phyloP scores from a whole-genome alignment of 1,140 invertebrate genomes.

The Aphidius ervi region DNA sequence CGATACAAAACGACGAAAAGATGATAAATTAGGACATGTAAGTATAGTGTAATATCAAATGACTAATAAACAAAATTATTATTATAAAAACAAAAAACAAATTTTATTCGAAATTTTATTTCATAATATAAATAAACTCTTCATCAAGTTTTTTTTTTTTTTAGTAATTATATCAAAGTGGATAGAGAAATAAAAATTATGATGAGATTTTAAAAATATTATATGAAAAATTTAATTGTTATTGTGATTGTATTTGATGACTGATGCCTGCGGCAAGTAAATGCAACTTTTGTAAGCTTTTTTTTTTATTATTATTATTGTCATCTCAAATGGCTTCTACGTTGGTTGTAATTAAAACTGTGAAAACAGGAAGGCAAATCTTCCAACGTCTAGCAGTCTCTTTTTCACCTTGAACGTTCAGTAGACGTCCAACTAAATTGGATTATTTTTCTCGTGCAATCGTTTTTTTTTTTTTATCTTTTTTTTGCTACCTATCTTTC shows the following conservation, averaged over 20 bases:
- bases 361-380: conserved; percentile 38
- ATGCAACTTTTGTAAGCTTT: too few species aligned
- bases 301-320: neutral
- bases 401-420: conserved; percentile 12
- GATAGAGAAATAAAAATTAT: too few species aligned
- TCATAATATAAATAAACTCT: too few species aligned
- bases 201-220: too few species aligned
- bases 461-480: conserved; percentile 5
- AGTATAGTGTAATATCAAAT: conserved; percentile 28
- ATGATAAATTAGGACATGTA: conserved; percentile 51
- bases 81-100: too few species aligned
- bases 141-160: too few species aligned
- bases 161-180: too few species aligned
- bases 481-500: neutral
- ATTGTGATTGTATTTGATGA: too few species aligned
- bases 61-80: too few species aligned
- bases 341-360: conserved; percentile 44
- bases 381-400: conserved; percentile 6
- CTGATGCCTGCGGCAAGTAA: too few species aligned
- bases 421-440: conserved; percentile 37
- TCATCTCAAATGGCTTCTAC: conserved; percentile 19
- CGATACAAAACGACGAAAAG: conserved; percentile 53
- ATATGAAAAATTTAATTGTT: too few species aligned
- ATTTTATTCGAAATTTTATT: too few species aligned
- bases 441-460: conserved; percentile 42